Percentiles rank a stretch among this genome's conserved stretches.
Conservation (phyloP, 1,140 invertebrate genomes). For the Eumeta japonica region DNA sequence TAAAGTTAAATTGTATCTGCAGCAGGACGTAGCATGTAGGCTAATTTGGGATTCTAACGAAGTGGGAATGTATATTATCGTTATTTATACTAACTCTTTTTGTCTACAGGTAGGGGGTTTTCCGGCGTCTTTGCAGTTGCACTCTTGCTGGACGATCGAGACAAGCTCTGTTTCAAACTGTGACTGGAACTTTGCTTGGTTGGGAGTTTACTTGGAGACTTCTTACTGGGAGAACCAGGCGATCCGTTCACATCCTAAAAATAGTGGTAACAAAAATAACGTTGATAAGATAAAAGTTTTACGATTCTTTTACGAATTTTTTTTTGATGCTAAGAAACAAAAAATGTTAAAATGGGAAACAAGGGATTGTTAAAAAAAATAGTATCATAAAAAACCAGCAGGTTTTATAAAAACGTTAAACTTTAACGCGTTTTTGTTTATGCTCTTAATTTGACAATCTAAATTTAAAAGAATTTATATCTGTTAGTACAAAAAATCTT, state of each 20-base stretch:
- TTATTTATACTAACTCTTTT: slow-evolving; percentile 68
- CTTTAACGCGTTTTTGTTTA: no score
- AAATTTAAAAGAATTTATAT: no score
- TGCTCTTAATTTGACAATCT: no score
- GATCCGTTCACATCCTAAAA: slow-evolving; percentile 62
- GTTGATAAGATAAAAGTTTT: background rate
- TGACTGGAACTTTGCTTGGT: slow-evolving; percentile 49
- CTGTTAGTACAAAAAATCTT: no score
- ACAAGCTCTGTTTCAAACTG: slow-evolving; percentile 60
- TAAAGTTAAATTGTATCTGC: no score
- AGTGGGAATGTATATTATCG: no score
- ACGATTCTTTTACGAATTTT: background rate
- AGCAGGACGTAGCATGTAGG: no score
- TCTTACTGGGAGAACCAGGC: slow-evolving; percentile 61
- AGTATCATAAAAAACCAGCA: no score
- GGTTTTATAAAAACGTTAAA: no score
- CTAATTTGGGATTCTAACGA: no score
- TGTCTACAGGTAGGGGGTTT: slow-evolving; percentile 61
- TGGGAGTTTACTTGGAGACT: slow-evolving; percentile 60
- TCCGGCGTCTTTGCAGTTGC: slow-evolving; percentile 66
- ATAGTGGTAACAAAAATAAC: background rate
- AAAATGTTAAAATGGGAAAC: background rate
- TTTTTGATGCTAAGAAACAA: background rate
- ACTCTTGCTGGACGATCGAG: slow-evolving; percentile 63
- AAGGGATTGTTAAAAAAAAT: no score